phyloP scores from a whole-genome alignment of 2,113 vertebrate genomes.

The Lynx canadensis region DNA sequence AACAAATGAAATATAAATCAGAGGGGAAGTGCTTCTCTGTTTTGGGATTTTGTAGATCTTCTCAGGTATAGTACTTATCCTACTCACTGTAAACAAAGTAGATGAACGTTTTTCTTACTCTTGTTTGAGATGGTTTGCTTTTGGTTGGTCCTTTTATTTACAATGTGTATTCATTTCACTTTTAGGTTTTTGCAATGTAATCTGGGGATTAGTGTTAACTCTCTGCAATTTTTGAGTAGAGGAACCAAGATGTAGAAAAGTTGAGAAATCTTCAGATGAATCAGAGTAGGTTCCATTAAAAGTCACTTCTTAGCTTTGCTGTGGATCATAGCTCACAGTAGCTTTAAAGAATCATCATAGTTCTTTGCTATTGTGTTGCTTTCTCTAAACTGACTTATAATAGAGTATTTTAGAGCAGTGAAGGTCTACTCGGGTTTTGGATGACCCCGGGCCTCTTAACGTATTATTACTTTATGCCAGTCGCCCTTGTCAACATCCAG shows the following conservation, averaged over 20 bases:
- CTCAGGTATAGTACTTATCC: slow-evolving; percentile 84
- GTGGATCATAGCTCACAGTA: not conserved
- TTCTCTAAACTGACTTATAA: slow-evolving; percentile 11
- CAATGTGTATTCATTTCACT: not conserved
- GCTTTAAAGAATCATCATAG: not conserved
- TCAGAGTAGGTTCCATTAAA: not conserved
- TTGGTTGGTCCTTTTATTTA: slow-evolving; percentile 30
- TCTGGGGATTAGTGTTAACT: not conserved
- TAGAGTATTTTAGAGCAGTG: not conserved
- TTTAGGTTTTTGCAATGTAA: not conserved
- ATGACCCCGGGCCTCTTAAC: not conserved
- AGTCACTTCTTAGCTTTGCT: slow-evolving; percentile 36
- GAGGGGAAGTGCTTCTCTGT: slow-evolving; percentile 96
- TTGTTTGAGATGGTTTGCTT: slow-evolving; percentile 27
- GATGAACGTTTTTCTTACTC: not conserved
- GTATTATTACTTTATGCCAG: not conserved
- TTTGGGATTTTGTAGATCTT: slow-evolving; percentile 93
- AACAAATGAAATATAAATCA: slow-evolving; percentile 97
- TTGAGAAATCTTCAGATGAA: not conserved
- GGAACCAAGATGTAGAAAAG: not conserved
- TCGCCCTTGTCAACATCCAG: not conserved
- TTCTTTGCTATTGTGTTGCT: slow-evolving; percentile 1
- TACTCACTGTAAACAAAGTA: slow-evolving; percentile 8
- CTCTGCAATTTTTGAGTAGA: slow-evolving; percentile 40
- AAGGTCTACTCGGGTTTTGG: not conserved